Evolutionary conservation across 1,140 invertebrate species (phyloP).

Genomic region (Psix sp.): DNA sequence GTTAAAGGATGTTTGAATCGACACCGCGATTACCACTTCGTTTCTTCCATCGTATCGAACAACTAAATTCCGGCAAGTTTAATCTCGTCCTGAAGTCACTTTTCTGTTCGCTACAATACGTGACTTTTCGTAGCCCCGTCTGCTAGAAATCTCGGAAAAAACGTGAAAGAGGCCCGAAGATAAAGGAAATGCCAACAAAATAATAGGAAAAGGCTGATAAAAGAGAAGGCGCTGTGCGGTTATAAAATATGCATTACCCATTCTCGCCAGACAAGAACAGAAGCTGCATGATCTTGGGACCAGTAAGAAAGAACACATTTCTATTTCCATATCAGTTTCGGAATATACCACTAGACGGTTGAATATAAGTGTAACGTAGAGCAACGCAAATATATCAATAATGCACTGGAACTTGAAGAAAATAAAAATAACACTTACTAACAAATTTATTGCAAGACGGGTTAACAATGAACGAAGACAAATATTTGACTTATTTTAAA

Average conservation of each 20-base stretch:
- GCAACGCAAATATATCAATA: constrained; percentile 30
- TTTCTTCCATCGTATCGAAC: constrained; percentile 39
- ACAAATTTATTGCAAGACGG: constrained; percentile 31
- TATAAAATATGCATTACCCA: constrained; percentile 74
- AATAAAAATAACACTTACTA: constrained; percentile 33
- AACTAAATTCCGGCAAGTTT: constrained; percentile 55
- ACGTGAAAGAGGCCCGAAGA: constrained; percentile 46
- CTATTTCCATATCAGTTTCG: constrained; percentile 67
- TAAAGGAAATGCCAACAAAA: constrained; percentile 18
- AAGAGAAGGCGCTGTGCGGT: constrained; percentile 54
- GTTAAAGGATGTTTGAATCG: constrained; percentile 52
- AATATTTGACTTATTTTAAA: too few relatives aligned
- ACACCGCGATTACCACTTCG: constrained; percentile 56
- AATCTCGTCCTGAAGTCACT: constrained; percentile 54
- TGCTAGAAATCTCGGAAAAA: constrained; percentile 43
- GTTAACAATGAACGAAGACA: too few relatives aligned
- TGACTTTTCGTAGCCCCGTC: constrained; percentile 47
- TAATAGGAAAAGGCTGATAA: constrained; percentile 4
- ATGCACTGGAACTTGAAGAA: constrained; percentile 24
- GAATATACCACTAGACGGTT: constrained; percentile 24
- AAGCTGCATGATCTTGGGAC: constrained; percentile 62
- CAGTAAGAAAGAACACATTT: constrained; percentile 47
- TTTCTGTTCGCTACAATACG: constrained; percentile 40
- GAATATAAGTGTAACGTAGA: constrained; percentile 45
- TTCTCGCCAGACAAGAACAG: constrained; percentile 62